Conservation (phyloP, 2,797 vertebrate species). For the Erpetoichthys calabaricus region DNA sequence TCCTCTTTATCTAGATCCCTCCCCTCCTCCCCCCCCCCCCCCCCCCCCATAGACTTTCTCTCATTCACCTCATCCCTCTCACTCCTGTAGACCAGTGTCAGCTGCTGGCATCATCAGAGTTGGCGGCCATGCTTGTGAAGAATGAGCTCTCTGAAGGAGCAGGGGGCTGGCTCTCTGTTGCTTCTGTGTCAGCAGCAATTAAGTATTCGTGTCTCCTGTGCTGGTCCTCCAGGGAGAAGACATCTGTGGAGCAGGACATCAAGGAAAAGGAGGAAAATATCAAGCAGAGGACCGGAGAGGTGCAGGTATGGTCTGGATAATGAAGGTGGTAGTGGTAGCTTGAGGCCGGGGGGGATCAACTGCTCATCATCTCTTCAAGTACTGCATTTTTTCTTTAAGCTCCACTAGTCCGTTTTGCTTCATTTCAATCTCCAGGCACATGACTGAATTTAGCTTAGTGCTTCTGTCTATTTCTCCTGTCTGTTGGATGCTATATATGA, state of each 20-base stretch:
- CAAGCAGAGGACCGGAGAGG: slow-evolving; percentile 71
- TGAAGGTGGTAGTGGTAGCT: not conserved
- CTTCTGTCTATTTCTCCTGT: too few relatives aligned
- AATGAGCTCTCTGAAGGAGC: slow-evolving; percentile 42
- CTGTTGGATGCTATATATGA: too few relatives aligned
- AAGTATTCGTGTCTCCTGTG: slow-evolving; percentile 83
- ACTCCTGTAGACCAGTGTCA: slow-evolving; percentile 16
- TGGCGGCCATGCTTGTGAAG: slow-evolving; percentile 51
- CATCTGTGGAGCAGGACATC: slow-evolving; percentile 82
- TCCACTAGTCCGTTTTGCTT: not conserved
- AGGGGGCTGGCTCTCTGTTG: slow-evolving; percentile 59
- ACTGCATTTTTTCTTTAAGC: not conserved
- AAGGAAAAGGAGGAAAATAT: slow-evolving; percentile 88
- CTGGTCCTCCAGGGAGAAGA: slow-evolving; percentile 92
- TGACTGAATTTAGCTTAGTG: too few relatives aligned
- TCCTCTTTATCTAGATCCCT: slow-evolving; percentile 41
- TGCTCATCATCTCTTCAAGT: not conserved
- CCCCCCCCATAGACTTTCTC: slow-evolving; percentile 20
- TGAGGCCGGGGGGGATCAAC: too few relatives aligned
- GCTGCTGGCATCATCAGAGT: slow-evolving; percentile 36
- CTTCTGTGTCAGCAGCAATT: slow-evolving; percentile 62
- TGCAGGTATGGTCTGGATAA: slow-evolving; percentile 60
- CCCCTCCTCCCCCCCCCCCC: slow-evolving; percentile 16
- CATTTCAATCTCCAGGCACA: too few relatives aligned
- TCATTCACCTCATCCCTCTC: slow-evolving; percentile 9